Evolutionary conservation across 2,113 vertebrate genomes (phyloP).

Genomic region (Mirza zaza): DNA sequence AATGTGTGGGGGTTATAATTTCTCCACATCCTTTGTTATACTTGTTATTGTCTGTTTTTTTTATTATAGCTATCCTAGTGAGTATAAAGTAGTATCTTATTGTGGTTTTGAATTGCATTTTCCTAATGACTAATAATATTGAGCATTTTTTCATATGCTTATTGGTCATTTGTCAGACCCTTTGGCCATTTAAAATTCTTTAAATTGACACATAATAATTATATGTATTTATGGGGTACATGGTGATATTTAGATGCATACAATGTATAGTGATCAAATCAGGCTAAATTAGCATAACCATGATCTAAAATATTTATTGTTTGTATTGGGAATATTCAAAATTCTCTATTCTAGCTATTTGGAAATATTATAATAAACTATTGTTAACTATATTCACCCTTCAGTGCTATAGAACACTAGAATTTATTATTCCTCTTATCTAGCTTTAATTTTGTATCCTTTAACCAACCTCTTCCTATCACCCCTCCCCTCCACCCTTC

Average conservation of each 20-base stretch:
- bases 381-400: neutral
- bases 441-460: neutral
- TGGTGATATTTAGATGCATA: neutral
- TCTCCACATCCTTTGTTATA: neutral
- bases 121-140: neutral
- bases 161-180: neutral
- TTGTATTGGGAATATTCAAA: neutral
- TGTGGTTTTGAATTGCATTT: neutral
- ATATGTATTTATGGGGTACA: neutral
- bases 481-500: neutral
- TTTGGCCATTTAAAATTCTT: neutral
- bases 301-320: neutral
- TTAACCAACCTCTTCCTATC: neutral
- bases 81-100: neutral
- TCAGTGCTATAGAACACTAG: neutral
- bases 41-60: neutral
- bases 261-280: neutral
- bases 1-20: neutral
- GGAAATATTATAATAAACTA: neutral
- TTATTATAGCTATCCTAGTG: neutral
- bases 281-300: no score
- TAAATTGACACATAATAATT: neutral
- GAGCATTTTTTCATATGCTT: neutral
- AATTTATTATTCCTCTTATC: neutral
- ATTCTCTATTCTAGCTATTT: neutral